A percentile compares a stretch with the other conserved stretches of the same genome.
phyloP scores from a whole-genome alignment of 2,888 invertebrate species.

The Isotomurus palustris region DNA sequence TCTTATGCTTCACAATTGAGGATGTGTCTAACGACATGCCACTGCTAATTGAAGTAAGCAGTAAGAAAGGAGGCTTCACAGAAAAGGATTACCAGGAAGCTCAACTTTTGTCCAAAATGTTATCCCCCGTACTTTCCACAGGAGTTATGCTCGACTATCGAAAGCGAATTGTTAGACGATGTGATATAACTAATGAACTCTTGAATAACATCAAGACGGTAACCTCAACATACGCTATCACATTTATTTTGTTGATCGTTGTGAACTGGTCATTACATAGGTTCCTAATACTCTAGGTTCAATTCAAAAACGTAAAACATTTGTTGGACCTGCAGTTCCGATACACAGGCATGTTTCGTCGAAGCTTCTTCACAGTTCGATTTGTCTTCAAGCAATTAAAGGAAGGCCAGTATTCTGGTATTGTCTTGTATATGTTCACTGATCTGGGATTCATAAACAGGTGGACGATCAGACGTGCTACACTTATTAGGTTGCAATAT shows the following conservation, averaged over 20 bases:
- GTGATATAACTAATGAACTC: constrained; percentile 2
- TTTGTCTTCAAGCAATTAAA: constrained; percentile 18
- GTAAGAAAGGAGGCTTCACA: constrained; percentile 17
- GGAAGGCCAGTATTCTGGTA: constrained; percentile 14
- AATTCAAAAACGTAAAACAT: constrained; percentile 21
- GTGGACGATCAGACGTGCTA: constrained; percentile 23
- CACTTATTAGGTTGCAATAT: too few relatives aligned
- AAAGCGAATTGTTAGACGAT: constrained; percentile 17
- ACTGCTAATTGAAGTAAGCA: constrained; percentile 16
- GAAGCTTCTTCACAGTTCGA: constrained; percentile 10
- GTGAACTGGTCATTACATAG: too few relatives aligned
- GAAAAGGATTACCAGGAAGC: constrained; percentile 22
- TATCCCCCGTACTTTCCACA: constrained; percentile 15
- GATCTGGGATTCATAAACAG: constrained; percentile 16
- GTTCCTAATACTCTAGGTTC: not conserved
- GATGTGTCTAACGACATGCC: constrained; percentile 22
- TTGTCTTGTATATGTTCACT: constrained; percentile 22
- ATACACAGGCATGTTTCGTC: constrained; percentile 9
- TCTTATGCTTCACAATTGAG: constrained; percentile 12
- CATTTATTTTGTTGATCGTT: too few relatives aligned
- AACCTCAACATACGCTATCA: not conserved
- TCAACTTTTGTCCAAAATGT: constrained; percentile 15
- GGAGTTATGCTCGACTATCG: constrained; percentile 19
- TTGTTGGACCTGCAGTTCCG: constrained; percentile 20
- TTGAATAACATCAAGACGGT: not conserved